Evolutionary conservation across 1,140 invertebrate genomes (phyloP), one percentile per base, ranked within the genome.

Genomic region (Samia ricini): DNA sequence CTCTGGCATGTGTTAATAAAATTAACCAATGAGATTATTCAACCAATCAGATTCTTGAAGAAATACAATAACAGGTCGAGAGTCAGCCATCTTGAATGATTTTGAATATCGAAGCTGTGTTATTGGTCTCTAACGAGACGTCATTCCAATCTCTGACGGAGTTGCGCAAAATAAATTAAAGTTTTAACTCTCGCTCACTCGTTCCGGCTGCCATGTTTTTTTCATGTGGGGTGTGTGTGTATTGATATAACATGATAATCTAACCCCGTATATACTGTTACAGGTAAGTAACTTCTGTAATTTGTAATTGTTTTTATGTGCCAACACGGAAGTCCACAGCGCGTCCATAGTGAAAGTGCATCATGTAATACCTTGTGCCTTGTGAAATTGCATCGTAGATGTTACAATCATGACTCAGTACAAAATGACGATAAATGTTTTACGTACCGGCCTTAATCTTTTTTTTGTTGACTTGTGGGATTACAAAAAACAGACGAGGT

Each of bases 121-220:
- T 54, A 90, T 90, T 88, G 88, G 88, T 83, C 63, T 60, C 79
- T 74, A 77, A 68, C 20, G 60, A 82, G 72, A 87, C 83, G 84
- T 89, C 85, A 85, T 76, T 79, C 61, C 60, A 76, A 74, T 84
- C 76, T 78, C 83, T 89, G 85, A 88, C 87, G 84, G 81, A 81
- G 85, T 84, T 88, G 85, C 85, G 85, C 85, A 88, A 88, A 86
- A 81, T 82, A 76, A 82, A 79, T 77, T 67, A 67, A 67, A 66
- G 83, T 87, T 88, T 87, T 81, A 77, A 90, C 85, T 90, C 85
- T 87, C 85, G 85, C 83, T 79, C 72, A 73, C 72, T 86, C 76
- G 74, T 78, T 80, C 77, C 75, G 85, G 83, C 85, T 90, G 88
- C 88, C 88, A 90, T 90, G 88, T 90, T 90, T 88, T 90, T 90